Percentiles rank a stretch among this genome's conserved stretches.
Conservation (phyloP, 2,888 invertebrate species). For the Pristionchus mayeri region DNA sequence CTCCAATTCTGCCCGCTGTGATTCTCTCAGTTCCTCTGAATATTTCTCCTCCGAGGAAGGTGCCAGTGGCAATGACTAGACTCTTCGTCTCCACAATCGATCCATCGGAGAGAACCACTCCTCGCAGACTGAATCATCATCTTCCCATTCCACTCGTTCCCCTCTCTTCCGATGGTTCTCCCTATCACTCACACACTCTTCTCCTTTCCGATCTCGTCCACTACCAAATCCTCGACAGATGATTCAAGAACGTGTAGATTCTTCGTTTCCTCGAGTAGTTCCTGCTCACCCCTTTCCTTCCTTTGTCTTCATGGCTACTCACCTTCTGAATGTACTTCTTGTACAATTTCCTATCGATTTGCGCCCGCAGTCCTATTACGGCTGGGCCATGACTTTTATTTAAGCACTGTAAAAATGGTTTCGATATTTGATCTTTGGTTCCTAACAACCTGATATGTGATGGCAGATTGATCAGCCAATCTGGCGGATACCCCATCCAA, state of each 20-base stretch:
- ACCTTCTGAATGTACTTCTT: conserved; percentile 84
- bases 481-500: conserved; percentile 88
- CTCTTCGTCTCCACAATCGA: conserved; percentile 78
- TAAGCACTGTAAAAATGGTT: conserved; percentile 80
- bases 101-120: conserved; percentile 48
- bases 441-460: conserved; percentile 64
- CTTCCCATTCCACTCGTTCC: not conserved
- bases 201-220: conserved; percentile 77
- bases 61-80: conserved; percentile 90
- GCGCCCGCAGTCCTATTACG: conserved; percentile 90
- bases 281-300: too few relatives aligned
- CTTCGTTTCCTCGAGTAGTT: conserved; percentile 64
- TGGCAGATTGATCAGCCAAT: conserved; percentile 82
- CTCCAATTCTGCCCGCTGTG: conserved; percentile 83
- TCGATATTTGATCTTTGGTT: not conserved
- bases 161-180: not conserved
- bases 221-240: conserved; percentile 86
- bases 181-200: conserved; percentile 1
- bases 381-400: conserved; percentile 89
- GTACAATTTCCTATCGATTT: conserved; percentile 88
- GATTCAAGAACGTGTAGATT: conserved; percentile 83
- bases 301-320: too few relatives aligned
- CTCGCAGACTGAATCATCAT: not conserved
- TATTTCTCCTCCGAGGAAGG: conserved; percentile 89
- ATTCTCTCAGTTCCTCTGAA: conserved; percentile 85